phyloP scores from a whole-genome alignment of 2,113 vertebrate genomes.

The Nannospalax galili region DNA sequence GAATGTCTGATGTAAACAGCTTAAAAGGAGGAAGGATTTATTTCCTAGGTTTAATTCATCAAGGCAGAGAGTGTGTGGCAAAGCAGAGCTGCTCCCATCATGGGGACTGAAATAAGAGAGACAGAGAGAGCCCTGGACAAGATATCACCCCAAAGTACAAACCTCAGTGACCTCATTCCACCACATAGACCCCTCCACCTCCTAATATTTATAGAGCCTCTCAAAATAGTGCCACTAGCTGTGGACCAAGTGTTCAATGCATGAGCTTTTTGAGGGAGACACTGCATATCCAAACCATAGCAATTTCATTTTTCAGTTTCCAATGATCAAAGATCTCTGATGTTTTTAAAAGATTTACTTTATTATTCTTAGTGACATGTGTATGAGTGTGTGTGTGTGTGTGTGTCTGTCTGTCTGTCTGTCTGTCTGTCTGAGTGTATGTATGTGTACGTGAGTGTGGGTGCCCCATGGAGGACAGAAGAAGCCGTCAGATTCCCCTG shows the following conservation, averaged over 20 bases:
- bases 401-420: no score
- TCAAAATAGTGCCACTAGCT: background rate
- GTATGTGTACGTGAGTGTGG: no score
- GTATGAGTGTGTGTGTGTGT: no score
- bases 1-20: background rate
- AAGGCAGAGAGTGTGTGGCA: background rate
- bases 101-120: background rate
- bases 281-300: background rate
- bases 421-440: no score
- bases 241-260: background rate
- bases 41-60: background rate
- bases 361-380: no score
- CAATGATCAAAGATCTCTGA: background rate
- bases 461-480: no score
- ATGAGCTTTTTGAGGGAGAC: background rate
- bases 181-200: background rate
- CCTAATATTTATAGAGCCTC: background rate
- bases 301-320: constrained; percentile 2
- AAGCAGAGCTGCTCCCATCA: background rate
- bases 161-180: background rate
- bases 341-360: background rate
- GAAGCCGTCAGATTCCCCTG: no score
- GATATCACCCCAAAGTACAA: background rate
- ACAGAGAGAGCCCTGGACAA: background rate
- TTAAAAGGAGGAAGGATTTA: background rate